Conservation (phyloP, 2,797 vertebrate species). For the Acanthopagrus latus region DNA sequence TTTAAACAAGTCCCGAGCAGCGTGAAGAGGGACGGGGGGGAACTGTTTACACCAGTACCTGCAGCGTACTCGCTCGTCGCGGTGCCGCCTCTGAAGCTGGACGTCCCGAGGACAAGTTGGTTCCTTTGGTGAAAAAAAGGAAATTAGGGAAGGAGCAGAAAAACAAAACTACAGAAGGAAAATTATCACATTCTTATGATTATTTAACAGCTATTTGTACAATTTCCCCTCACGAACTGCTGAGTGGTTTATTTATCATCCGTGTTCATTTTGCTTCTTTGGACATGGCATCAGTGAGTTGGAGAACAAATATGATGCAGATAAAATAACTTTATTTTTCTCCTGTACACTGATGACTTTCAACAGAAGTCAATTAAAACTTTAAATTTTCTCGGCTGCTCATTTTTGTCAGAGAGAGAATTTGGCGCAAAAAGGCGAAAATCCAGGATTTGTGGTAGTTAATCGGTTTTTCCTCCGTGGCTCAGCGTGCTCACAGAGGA, state of each 20-base stretch:
- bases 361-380: neutral
- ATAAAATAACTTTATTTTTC: neutral
- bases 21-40: conserved; percentile 64
- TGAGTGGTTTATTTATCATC: neutral
- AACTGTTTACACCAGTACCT: conserved; percentile 74
- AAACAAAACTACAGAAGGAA: conserved; percentile 22
- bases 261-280: neutral
- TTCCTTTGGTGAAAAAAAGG: conserved; percentile 1
- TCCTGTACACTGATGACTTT: neutral
- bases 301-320: neutral
- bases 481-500: conserved; percentile 25
- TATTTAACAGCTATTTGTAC: conserved; percentile 19
- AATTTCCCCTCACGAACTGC: conserved; percentile 10
- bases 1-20: conserved; percentile 77
- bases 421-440: neutral
- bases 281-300: neutral
- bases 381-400: neutral
- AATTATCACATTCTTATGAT: neutral
- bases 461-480: conserved; percentile 30
- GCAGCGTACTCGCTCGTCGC: conserved; percentile 40
- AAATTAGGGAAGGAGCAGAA: conserved; percentile 9
- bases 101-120: conserved; percentile 25
- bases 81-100: conserved; percentile 30
- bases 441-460: conserved; percentile 9
- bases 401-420: neutral